Percentiles rank a stretch among this genome's conserved stretches.
phyloP scores from a whole-genome alignment of 2,113 vertebrate species.

The Odocoileus virginianus region DNA sequence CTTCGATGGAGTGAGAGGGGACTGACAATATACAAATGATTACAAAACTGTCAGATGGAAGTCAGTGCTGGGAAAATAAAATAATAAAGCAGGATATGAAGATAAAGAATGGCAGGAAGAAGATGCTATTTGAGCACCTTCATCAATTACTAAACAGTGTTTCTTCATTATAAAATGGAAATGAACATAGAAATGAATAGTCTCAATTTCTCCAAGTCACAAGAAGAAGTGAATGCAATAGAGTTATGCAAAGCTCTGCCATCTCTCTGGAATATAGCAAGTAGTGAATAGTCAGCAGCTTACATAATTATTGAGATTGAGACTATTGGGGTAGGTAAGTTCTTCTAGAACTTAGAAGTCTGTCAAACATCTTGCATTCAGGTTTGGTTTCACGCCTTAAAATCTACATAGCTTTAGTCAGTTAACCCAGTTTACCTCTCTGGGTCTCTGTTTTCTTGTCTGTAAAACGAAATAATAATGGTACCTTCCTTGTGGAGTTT shows the following conservation, averaged over 20 bases:
- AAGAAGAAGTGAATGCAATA: not conserved
- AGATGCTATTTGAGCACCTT: not conserved
- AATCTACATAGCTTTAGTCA: not conserved
- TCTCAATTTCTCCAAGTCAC: not conserved
- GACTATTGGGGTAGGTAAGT: not conserved
- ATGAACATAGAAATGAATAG: not conserved
- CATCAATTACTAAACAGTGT: not conserved
- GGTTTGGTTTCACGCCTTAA: not conserved
- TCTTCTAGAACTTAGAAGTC: not conserved
- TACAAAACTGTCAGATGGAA: not conserved
- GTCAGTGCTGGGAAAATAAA: not conserved
- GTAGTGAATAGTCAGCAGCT: not conserved
- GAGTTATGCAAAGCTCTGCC: not conserved
- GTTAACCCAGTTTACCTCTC: not conserved
- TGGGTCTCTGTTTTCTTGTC: not conserved
- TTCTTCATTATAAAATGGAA: not conserved
- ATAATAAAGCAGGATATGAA: not conserved
- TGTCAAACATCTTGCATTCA: not conserved
- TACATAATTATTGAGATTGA: not conserved
- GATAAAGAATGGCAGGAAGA: not conserved
- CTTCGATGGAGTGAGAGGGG: not conserved
- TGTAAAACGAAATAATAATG: not conserved
- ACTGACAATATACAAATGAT: not conserved
- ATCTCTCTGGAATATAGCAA: not conserved
- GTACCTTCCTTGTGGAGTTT: not conserved